Evolutionary conservation across 1,140 invertebrate genomes (phyloP), one percentile per base, ranked within the genome.

Genomic region (Dolichoris vasculosae): DNA sequence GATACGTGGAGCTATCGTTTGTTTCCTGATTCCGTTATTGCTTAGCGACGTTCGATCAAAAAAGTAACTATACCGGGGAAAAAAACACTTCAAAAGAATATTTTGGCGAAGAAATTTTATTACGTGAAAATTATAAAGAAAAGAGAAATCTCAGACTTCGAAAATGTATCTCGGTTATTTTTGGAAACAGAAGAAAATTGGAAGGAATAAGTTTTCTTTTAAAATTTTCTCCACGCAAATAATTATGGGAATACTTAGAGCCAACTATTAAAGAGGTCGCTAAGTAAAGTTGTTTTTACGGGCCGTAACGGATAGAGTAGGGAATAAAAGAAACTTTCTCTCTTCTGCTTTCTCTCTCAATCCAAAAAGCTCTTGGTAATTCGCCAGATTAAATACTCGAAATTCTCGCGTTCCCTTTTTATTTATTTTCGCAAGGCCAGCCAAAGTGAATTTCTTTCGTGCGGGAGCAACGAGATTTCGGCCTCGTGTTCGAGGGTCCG

Each of bases 401-500:
- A 73, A 86, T 86, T 86, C 81, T 59, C 85, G 75, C 81, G 76
- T 59, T 67, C 85, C 76, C 63, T 86, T 86, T 86, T 86, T 80
- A 83, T 80, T 79, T 75, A 71, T 83, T 71, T 30, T 82, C 38
- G 79, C 51, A 55, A 67, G 59, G 32, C 43, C 63, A 80, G 73
- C 73, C 75, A 86, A 87, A 87, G 79, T 71, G 79, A 71, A 87
- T 84, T 71, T 83, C 64, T 79, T 48, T 78, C 46, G 32, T 76
- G 59, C 26, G 32, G 84, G 76, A 64, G n/a, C n/a, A 81, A 63
- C 75, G 84, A 55, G 69, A 85, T 85, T 83, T 83, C 11, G 11
- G 55, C 87, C 88, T 87, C 87, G 82, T 79, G 23, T 87, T 87
- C 38, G 88, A 88, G 87, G 89, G 88, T 88, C 83, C 86, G 71